Base-by-base conservation (phyloP, 2,888 invertebrate species). In the Ptychoptera contaminata region DNA sequence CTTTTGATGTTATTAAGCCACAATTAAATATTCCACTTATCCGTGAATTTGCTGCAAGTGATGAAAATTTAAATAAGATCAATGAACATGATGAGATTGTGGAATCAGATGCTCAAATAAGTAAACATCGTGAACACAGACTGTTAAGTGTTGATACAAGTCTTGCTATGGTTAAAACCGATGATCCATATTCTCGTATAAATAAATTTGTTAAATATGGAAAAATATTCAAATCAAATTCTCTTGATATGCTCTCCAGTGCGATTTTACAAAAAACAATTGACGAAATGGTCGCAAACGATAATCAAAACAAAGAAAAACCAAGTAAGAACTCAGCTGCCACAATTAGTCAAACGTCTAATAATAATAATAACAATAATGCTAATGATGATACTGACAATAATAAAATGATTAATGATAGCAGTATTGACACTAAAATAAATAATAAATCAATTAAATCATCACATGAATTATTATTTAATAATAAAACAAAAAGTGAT, bases 151-250 rank as follows among this genome's bases (percentile, higher is more conserved):
- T 47, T 38, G 51, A 51, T 30, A 29, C 32, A 15, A 44, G 37
- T 42, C 37, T 50, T 41, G 57, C 56, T 36, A 54, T 56, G n/a
- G 47, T 61, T 12, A 62, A 63, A 47, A 61, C 59, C 10, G 66
- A 65, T 45, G 65, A 65, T 44, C 49, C 63, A 1, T 65, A 65
- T 44, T 61, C 66, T n/a, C 60, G 61, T 29, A 61, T 65, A 37
- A 54, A 53, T 36, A 52, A 53, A 48, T 50, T 42, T 47, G 47
- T 12, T 48, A 47, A 36, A 43, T 47, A 37, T 30, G 54, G 55
- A 1, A 53, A 53, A 34, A 59, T 64, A 45, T 58, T 59, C 34
- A 64, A 64, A 51, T 63, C 64, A 2, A 65, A 56, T 48, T 65
- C 66, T 2, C 46, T 65, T 23, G 65, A 65, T 53, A 58, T 61